These are phyloP conservation scores for Amniataba percoides DNA, from an alignment of 2,797 vertebrate genomes.

Conservation along the genomic window DNA sequence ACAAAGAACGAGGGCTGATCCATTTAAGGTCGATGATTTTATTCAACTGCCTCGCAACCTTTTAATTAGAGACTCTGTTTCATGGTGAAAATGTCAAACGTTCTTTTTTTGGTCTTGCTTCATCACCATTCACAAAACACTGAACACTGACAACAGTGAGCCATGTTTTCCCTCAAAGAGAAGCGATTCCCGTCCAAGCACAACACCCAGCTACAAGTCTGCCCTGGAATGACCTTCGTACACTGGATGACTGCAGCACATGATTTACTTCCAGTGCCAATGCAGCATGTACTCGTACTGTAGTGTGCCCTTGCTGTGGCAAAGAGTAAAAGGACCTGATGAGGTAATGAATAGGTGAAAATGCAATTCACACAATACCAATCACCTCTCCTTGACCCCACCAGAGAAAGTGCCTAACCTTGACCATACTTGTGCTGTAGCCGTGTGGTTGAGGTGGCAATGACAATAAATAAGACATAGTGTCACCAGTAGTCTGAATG, in stretches of 20 bases:
- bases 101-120: not conserved
- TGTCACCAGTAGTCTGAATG: not conserved
- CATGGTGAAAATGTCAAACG: not conserved
- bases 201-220: not conserved
- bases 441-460: not conserved
- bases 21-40: not conserved
- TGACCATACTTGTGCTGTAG: not conserved
- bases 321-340: not conserved
- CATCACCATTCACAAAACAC: not conserved
- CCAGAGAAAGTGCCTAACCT: not conserved
- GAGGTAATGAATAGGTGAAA: not conserved
- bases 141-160: not conserved
- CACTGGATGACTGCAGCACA: not conserved
- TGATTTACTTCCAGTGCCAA: not conserved
- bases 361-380: not conserved
- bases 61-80: not conserved
- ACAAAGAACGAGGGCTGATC: not conserved
- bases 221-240: slow-evolving; percentile 7
- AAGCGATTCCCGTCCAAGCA: not conserved
- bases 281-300: not conserved
- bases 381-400: not conserved
- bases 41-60: not conserved
- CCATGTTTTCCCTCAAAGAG: slow-evolving; percentile 5
- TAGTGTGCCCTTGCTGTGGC: not conserved
- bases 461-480: not conserved